A percentile compares a stretch with the other conserved stretches of the same genome.
Evolutionary conservation across 23 tunicate species (phyloP).

Genomic region (Ciona savignyi): DNA sequence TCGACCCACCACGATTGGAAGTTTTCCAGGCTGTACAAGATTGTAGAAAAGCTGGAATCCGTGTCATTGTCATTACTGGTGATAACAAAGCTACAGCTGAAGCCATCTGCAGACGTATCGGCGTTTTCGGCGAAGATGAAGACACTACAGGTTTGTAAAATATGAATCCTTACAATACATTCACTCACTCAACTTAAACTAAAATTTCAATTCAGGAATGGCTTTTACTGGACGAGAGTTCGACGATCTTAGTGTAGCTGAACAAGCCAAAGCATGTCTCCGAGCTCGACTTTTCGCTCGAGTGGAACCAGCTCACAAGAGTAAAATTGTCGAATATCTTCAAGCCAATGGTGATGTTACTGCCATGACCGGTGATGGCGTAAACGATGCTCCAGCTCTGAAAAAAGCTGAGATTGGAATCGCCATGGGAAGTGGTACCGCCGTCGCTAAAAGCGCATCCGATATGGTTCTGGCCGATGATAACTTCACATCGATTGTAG

Average conservation of each 20-base stretch:
- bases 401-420: conserved; percentile 99
- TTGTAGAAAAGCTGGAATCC: conserved; percentile 91
- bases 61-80: conserved; percentile 98
- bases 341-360: conserved; percentile 97
- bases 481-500: conserved; percentile 97
- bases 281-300: conserved; percentile 91
- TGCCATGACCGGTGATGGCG: conserved; percentile 99
- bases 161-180: too few relatives aligned
- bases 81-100: conserved; percentile 99
- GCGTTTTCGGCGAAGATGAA: conserved; percentile 92
- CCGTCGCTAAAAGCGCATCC: conserved; percentile 97
- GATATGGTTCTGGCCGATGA: conserved; percentile 99
- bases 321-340: conserved; percentile 92
- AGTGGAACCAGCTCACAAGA: conserved; percentile 99
- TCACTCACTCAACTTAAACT: too few relatives aligned
- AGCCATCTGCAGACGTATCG: conserved; percentile 96
- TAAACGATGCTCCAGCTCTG: conserved; percentile 98
- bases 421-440: conserved; percentile 99
- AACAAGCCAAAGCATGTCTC: conserved; percentile 84
- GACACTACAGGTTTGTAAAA: conserved; percentile 87
- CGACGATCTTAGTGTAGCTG: conserved; percentile 62
- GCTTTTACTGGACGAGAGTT: conserved; percentile 97
- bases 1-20: conserved; percentile 97
- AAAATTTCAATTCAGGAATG: too few relatives aligned
- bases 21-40: conserved; percentile 92